These are phyloP conservation scores for Trachelus troglodyta DNA, from an alignment of 2,888 invertebrate species.

Conservation along the genomic window DNA sequence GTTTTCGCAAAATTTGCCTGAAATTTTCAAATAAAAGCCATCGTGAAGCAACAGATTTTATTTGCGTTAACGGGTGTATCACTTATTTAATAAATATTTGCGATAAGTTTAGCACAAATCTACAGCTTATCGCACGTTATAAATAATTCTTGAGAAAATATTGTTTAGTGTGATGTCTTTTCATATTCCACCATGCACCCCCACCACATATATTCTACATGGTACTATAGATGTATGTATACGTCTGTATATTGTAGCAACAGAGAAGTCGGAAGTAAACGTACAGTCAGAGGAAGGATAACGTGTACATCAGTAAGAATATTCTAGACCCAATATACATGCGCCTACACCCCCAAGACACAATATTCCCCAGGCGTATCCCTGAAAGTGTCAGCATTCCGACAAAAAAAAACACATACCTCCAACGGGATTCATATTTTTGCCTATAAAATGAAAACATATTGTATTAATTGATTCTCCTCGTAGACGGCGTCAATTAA, in stretches of 20 bases:
- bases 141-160: not conserved
- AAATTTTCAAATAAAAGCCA: conserved; percentile 28
- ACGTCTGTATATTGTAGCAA: not conserved
- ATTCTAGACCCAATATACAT: conserved; percentile 30
- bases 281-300: not conserved
- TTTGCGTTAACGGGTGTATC: not conserved
- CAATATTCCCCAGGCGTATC: conserved; percentile 35
- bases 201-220: not conserved
- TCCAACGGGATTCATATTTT: conserved; percentile 82
- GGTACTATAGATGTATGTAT: not conserved
- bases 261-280: not conserved
- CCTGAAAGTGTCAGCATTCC: conserved; percentile 34
- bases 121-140: not conserved
- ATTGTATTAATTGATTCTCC: conserved; percentile 6
- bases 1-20: conserved; percentile 77
- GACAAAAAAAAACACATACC: conserved; percentile 69
- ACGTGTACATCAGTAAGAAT: conserved; percentile 19
- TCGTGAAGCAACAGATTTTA: not conserved
- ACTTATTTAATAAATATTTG: not conserved
- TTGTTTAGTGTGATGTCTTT: not conserved
- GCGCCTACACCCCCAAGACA: conserved; percentile 41
- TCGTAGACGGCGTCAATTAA: not conserved
- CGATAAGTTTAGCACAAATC: not conserved
- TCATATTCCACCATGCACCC: not conserved
- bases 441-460: conserved; percentile 71